phyloP scores from a whole-genome alignment of 92 coral and sea anemone genomes.

The Paragorgia papillata region DNA sequence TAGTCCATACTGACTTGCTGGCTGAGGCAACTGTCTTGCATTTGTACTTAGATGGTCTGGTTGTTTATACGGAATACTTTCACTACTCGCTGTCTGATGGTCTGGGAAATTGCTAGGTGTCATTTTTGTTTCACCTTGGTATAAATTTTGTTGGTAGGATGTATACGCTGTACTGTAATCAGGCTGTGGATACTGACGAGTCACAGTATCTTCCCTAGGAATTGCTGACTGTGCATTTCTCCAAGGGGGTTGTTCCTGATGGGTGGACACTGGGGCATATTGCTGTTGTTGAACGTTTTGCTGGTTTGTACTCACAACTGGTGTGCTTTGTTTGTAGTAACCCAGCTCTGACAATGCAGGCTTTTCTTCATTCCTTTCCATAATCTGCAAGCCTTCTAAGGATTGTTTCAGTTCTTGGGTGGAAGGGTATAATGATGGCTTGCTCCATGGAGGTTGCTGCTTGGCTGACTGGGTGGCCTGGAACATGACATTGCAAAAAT shows the following conservation, averaged over 20 bases:
- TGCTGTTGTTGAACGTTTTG: constrained; percentile 13
- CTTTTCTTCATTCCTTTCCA: constrained; percentile 4
- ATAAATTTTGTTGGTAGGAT: background rate
- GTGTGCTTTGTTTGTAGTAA: constrained; percentile 33
- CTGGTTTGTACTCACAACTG: constrained; percentile 30
- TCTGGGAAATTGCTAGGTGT: background rate
- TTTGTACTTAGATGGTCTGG: constrained; percentile 14
- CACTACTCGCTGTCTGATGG: background rate
- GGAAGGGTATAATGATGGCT: constrained; percentile 30
- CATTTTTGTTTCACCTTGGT: background rate
- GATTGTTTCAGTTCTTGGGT: constrained; percentile 38
- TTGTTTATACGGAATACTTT: background rate
- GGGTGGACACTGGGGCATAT: constrained; percentile 37
- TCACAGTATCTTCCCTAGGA: background rate
- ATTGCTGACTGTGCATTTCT: background rate
- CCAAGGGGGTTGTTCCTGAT: constrained; percentile 38
- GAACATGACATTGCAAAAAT: background rate
- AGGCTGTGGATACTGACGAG: background rate
- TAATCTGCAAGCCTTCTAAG: constrained; percentile 24
- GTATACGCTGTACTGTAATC: background rate
- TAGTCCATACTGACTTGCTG: background rate
- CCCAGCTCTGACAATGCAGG: constrained; percentile 13
- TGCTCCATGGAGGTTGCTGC: background rate
- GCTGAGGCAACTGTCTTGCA: constrained; percentile 29
- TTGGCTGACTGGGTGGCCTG: background rate